Percentiles rank a stretch among this genome's conserved stretches.
Conservation (phyloP, 2,888 invertebrate species). For the Hylaea fasciaria region DNA sequence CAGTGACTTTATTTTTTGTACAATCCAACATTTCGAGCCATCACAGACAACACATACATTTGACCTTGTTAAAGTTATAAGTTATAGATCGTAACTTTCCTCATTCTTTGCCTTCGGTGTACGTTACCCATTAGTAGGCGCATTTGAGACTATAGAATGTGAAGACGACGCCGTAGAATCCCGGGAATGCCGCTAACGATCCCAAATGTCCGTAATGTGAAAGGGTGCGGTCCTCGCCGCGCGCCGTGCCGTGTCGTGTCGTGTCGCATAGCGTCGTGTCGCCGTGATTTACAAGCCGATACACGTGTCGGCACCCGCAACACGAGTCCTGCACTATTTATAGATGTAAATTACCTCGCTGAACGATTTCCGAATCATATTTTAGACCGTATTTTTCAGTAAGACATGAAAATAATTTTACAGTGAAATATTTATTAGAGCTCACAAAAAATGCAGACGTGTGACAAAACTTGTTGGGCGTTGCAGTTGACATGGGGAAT, state of each 20-base stretch:
- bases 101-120: background rate
- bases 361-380: background rate
- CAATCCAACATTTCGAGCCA: background rate
- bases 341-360: slow-evolving; percentile 8
- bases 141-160: slow-evolving; percentile 17
- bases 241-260: slow-evolving; percentile 14
- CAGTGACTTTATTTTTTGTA: background rate
- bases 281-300: slow-evolving; percentile 35
- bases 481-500: no score
- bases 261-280: slow-evolving; percentile 20
- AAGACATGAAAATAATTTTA: background rate
- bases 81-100: background rate
- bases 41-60: background rate
- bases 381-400: no score
- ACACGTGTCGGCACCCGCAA: slow-evolving; percentile 32
- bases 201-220: slow-evolving; percentile 11
- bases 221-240: slow-evolving; percentile 18
- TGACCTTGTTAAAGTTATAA: background rate
- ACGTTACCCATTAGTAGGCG: background rate
- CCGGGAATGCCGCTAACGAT: slow-evolving; percentile 34
- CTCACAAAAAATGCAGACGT: background rate
- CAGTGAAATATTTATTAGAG: background rate
- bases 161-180: slow-evolving; percentile 25
- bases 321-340: slow-evolving; percentile 27
- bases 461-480: background rate